Conservation (phyloP, 2,113 vertebrate genomes). For the Motacilla tschutschensis region DNA sequence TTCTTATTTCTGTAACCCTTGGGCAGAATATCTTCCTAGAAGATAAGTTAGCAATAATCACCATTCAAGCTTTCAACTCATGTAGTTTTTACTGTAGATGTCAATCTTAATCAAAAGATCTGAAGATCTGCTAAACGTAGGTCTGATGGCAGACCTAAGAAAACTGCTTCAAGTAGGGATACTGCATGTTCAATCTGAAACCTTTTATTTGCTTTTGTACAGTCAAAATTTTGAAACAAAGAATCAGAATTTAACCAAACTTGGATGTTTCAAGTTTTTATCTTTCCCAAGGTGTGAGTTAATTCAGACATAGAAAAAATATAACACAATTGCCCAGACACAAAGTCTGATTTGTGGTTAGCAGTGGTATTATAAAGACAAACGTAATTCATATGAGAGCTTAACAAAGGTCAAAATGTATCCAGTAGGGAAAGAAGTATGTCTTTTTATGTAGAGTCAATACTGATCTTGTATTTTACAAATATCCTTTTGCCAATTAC, state of each 20-base stretch:
- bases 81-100: neutral
- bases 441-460: conserved; percentile 22
- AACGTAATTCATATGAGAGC: conserved; percentile 34
- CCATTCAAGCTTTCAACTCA: neutral
- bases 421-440: neutral
- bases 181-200: neutral
- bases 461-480: neutral
- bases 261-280: neutral
- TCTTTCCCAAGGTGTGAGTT: conserved; percentile 26
- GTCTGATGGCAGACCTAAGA: neutral
- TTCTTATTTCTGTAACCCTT: conserved; percentile 57
- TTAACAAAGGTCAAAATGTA: conserved; percentile 51
- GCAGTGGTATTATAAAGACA: conserved; percentile 30
- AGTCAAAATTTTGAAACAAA: conserved; percentile 26
- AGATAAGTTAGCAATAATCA: conserved; percentile 20
- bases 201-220: neutral
- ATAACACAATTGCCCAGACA: conserved; percentile 6
- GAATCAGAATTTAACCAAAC: conserved; percentile 25
- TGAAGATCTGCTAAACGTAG: neutral
- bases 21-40: conserved; percentile 13
- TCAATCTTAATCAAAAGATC: conserved; percentile 32
- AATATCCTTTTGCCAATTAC: conserved; percentile 1
- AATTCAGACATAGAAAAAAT: neutral
- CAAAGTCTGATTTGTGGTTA: conserved; percentile 25
- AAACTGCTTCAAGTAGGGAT: neutral